These are phyloP conservation scores for Hylyphantes graminicola DNA, from an alignment of 1,140 invertebrate species.

Conservation along the genomic window DNA sequence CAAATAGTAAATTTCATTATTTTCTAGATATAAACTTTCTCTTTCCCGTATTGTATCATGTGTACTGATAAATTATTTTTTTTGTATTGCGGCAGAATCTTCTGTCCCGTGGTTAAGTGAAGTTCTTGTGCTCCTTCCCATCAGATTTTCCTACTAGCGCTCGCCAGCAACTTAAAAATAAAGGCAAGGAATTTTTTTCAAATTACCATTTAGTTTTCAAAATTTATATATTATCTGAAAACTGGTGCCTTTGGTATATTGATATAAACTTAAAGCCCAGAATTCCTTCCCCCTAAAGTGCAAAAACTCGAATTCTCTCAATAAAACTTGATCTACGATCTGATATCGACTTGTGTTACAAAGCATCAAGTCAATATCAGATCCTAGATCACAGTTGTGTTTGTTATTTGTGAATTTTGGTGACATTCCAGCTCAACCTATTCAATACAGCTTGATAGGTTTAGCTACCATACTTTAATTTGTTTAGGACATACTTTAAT, in stretches of 20 bases:
- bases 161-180: slow-evolving; percentile 96
- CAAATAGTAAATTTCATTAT: too few species aligned
- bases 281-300: background rate
- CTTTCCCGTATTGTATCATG: background rate
- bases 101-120: slow-evolving; percentile 96
- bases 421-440: too few species aligned
- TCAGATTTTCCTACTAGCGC: slow-evolving; percentile 89
- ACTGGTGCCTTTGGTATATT: background rate
- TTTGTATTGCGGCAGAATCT: slow-evolving; percentile 77
- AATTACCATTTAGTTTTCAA: too few species aligned
- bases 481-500: too few species aligned
- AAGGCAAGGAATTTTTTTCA: slow-evolving; percentile 73
- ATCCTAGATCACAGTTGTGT: too few species aligned
- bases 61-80: background rate
- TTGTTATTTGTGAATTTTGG: too few species aligned
- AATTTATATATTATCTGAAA: background rate
- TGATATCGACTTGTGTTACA: background rate
- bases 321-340: background rate
- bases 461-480: too few species aligned
- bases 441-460: too few species aligned
- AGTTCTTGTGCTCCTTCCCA: slow-evolving; percentile 82
- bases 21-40: background rate
- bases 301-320: too few species aligned
- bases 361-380: too few species aligned
- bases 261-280: background rate